Base-by-base conservation (phyloP, 2,888 invertebrate species). In the Xanthorhoe designata region DNA sequence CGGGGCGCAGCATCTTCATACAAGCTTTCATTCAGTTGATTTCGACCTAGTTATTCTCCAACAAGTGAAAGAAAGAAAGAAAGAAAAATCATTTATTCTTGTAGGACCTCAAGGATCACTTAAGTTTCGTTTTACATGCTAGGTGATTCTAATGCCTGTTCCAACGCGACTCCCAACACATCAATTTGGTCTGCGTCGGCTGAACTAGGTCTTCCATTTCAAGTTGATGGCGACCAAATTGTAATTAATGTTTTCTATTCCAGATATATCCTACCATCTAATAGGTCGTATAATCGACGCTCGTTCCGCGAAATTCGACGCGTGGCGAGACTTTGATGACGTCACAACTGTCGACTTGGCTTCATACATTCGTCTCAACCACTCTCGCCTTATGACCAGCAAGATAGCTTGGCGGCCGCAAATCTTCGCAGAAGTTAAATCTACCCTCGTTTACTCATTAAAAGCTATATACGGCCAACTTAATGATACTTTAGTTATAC, bases 321-420 rank as follows among this genome's bases (percentile, higher is more conserved):
- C 97, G 10, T 97, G 97, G 97, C 94, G 97, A 47, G 95, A 97
- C 75, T 97, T 96, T 79, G 97, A 97, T 71, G 97, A 97, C 84
- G 95, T 97, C 75, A 94, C 95, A 1, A 95, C 97, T 50, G 95
- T 96, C 2, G 98, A 98, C 85, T 89, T 97, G 19, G 95, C 96
- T 3, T 97, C 97, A 19, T 97, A 96, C 84, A 90, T 97, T 53
- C 95, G 96, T 29, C 94, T 98, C 74, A 98, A 98, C 88, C 97
- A 98, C 82, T 98, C 98, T 0, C 94, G 97, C 45, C 91, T 98
- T 0, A 92, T 98, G 13, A 97, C 97, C 0, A 97, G 97, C 67
- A 95, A 95, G n/a, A 89, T 97, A 19, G 94, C 95, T 66, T 98
- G 98, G 98, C 94, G 97, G 19, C 97, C 97, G 0, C 95, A 96